phyloP scores from a whole-genome alignment of 2,797 vertebrate species.

The Borostomias antarcticus region DNA sequence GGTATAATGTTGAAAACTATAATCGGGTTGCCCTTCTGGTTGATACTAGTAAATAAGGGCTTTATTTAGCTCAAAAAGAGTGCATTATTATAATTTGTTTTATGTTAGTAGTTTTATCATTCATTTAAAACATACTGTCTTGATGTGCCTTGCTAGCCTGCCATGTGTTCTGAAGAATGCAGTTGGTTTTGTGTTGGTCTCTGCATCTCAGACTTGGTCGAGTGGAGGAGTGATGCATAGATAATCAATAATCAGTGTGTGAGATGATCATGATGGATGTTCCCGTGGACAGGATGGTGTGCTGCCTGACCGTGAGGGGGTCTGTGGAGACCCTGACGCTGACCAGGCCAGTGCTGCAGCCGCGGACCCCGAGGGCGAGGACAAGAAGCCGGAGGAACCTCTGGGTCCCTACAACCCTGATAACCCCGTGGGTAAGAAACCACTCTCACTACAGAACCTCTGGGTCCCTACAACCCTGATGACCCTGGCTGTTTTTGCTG shows the following conservation, averaged over 20 bases:
- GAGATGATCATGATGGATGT: not conserved
- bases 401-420: constrained; percentile 48
- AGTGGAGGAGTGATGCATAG: not conserved
- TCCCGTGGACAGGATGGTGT: constrained; percentile 29
- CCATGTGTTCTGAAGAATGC: too few relatives aligned
- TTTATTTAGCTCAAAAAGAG: too few relatives aligned
- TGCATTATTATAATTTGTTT: too few relatives aligned
- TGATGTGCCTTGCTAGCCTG: too few relatives aligned
- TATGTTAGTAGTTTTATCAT: too few relatives aligned
- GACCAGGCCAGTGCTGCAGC: constrained; percentile 15
- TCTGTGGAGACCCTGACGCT: constrained; percentile 36
- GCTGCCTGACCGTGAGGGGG: constrained; percentile 34
- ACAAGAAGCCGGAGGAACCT: constrained; percentile 22
- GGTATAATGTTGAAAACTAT: too few relatives aligned
- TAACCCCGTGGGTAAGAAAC: constrained; percentile 45
- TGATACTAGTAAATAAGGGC: too few relatives aligned
- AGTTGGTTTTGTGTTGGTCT: not conserved
- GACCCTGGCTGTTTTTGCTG: constrained; percentile 19
- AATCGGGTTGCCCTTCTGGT: too few relatives aligned
- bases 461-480: constrained; percentile 47
- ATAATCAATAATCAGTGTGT: not conserved
- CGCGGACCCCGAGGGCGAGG: constrained; percentile 23
- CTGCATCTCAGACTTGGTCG: not conserved
- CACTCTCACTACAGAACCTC: not conserved
- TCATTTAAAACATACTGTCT: too few relatives aligned